phyloP scores from a whole-genome alignment of 2,888 invertebrate species.

The Ypsolopha scabrella region DNA sequence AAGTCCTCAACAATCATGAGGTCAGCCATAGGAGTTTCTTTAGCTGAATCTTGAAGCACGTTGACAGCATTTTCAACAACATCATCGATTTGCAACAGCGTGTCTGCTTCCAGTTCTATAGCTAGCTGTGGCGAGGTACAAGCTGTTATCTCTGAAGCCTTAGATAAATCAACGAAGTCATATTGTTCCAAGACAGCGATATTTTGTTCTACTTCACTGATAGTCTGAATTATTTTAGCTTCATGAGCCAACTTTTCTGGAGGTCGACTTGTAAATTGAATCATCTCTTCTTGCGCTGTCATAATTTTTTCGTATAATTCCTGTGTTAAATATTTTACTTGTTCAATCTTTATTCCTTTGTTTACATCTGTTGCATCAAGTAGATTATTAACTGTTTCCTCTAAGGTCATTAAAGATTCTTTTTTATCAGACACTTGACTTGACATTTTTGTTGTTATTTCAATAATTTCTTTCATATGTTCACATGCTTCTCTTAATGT shows the following conservation, averaged over 20 bases:
- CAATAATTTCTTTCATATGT: constrained; percentile 32
- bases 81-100: constrained; percentile 33
- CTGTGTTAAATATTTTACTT: constrained; percentile 38
- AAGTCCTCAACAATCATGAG: constrained; percentile 41
- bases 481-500: constrained; percentile 34
- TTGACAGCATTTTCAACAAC: constrained; percentile 36
- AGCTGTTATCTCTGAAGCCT: constrained; percentile 32
- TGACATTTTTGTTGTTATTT: constrained; percentile 19
- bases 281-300: constrained; percentile 41
- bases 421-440: constrained; percentile 10
- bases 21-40: constrained; percentile 30
- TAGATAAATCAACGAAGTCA: constrained; percentile 43
- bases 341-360: constrained; percentile 32
- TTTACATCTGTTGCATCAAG: constrained; percentile 33
- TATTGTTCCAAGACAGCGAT: constrained; percentile 48
- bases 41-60: constrained; percentile 30
- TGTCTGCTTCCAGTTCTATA: constrained; percentile 33
- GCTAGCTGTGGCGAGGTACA: constrained; percentile 30
- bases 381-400: constrained; percentile 28
- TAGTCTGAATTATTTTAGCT: constrained; percentile 38
- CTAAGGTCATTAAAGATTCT: constrained; percentile 22
- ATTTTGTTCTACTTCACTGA: constrained; percentile 43
- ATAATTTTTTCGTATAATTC: constrained; percentile 36
- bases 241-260: constrained; percentile 29
- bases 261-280: constrained; percentile 31